Base-by-base conservation (phyloP, 2,888 invertebrate genomes). In the Diplazon laetatorius region DNA sequence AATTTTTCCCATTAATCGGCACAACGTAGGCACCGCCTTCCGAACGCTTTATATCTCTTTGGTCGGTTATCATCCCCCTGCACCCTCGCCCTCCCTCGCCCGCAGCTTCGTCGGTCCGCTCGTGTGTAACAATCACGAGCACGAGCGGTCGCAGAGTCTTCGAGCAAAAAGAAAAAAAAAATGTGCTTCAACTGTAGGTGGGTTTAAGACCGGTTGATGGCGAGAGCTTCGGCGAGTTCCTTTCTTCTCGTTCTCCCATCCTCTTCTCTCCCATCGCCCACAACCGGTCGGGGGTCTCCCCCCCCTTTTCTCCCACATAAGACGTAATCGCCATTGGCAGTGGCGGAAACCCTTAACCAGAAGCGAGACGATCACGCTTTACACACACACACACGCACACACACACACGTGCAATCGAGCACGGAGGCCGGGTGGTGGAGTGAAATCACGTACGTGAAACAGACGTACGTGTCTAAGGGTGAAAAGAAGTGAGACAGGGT, bases 41-140 rank as follows among this genome's bases (percentile, higher is more conserved):
- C 39, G 52, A 44, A 60, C 60, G 46, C 55, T 48, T 42, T 69
- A 76, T 76, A 70, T 76, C 70, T 50, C n/a, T 37, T 42, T 50
- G 70, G 80, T 82, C 83, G 81, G 83, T 86, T 82, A 86, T 86
- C 82, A 82, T 83, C 70, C n/a, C n/a, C n/a, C n/a, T n/a, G n/a
- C n/a, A n/a, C n/a, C n/a, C n/a, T n/a, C n/a, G n/a, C n/a, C n/a
- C n/a, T n/a, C n/a, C n/a, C n/a, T n/a, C n/a, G n/a, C n/a, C n/a
- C n/a, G 52, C 52, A 42, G 48, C 55, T 69, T 59, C 52, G 16
- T 42, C 39, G 42, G 59, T 35, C 35, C 42, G 30, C 55, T 55
- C 46, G 22, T 22, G 65, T 59, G 57, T 62, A 66, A 60, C 60
- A 74, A 52, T 60, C 30, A 70, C 59, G n/a, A 55, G 37, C 42